Conservation (phyloP, 2,113 vertebrate genomes). For the Erpornis zantholeuca region DNA sequence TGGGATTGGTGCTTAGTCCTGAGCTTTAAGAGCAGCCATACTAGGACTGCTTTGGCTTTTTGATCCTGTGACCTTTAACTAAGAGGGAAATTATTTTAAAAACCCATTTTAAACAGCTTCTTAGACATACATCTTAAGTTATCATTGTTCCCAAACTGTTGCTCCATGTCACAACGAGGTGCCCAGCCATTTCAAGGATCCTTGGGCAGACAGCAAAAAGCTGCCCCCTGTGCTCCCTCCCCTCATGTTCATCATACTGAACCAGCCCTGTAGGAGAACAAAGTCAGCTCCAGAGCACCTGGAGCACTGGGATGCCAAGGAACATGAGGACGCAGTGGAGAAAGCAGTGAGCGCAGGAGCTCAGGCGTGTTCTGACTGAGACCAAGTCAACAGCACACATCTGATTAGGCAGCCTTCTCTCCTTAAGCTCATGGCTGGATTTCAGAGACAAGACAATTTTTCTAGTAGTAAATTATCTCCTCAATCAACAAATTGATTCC, state of each 20-base stretch:
- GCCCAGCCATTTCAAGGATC: background rate
- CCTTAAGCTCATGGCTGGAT: background rate
- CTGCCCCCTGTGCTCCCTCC: background rate
- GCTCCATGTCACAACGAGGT: background rate
- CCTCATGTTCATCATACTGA: rapidly evolving
- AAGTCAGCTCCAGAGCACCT: background rate
- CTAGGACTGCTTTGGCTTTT: background rate
- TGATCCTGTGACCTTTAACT: background rate
- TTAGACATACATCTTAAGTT: background rate
- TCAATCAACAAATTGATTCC: background rate
- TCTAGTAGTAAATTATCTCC: background rate
- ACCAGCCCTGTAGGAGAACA: background rate
- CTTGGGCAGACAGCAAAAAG: background rate
- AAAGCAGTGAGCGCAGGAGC: background rate
- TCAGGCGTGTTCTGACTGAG: rapidly evolving
- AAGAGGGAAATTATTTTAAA: background rate
- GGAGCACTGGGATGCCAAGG: background rate
- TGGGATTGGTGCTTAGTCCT: background rate
- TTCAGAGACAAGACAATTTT: background rate
- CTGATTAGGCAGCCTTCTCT: background rate
- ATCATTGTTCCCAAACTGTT: background rate
- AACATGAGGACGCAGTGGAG: background rate
- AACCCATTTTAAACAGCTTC: background rate
- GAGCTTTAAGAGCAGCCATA: background rate
- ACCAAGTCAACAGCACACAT: rapidly evolving